These are phyloP conservation scores for Cynopterus sphinx DNA, from an alignment of 2,797 vertebrate genomes.

Conservation along the genomic window DNA sequence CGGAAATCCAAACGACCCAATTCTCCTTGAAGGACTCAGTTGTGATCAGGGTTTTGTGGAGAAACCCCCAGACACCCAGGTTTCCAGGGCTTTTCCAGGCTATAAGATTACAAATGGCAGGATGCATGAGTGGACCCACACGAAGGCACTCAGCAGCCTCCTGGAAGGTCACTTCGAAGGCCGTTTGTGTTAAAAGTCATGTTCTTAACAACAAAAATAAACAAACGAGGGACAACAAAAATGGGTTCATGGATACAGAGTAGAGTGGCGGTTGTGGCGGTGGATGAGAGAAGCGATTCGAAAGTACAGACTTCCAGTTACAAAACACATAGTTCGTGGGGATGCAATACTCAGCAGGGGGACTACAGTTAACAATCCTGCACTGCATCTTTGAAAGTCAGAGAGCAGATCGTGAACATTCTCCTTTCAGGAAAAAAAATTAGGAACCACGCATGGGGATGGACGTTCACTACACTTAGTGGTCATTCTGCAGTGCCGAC, in stretches of 20 bases:
- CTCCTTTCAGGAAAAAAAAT: background rate
- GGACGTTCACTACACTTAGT: background rate
- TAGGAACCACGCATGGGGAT: background rate
- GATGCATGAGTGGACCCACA: accelerated
- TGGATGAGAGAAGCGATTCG: background rate
- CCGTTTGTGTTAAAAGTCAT: background rate
- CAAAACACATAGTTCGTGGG: background rate
- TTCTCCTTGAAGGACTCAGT: background rate
- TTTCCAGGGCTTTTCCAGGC: background rate
- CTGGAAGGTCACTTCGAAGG: background rate
- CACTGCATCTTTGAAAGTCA: background rate
- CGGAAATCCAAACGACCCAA: background rate
- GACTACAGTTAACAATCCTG: background rate
- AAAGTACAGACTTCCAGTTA: background rate
- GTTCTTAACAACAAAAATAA: background rate
- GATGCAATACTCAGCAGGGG: accelerated
- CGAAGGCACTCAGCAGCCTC: background rate
- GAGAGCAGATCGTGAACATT: background rate
- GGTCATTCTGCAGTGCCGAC: background rate
- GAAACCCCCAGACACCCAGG: background rate
- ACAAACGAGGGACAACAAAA: background rate
- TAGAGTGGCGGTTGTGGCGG: background rate
- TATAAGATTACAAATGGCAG: background rate
- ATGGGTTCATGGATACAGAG: background rate
- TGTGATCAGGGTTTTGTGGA: background rate